These are phyloP conservation scores for Crypturellus tataupa DNA, from an alignment of 2,797 vertebrate species.

Conservation along the genomic window DNA sequence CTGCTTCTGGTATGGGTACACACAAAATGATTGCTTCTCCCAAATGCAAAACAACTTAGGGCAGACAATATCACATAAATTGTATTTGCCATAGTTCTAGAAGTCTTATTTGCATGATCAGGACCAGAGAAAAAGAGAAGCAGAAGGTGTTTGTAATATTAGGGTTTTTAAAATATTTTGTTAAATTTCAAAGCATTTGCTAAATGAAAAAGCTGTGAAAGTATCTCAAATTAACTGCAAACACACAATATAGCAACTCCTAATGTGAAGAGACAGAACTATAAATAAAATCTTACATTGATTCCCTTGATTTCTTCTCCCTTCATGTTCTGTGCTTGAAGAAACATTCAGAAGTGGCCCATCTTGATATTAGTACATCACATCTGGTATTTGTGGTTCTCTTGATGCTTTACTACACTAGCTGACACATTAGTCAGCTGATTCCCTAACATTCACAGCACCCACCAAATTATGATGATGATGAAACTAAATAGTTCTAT, in stretches of 20 bases:
- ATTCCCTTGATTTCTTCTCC: neutral
- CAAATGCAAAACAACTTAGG: neutral
- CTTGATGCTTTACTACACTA: neutral
- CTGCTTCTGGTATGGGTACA: neutral
- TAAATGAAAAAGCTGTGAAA: neutral
- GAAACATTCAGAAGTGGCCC: no score
- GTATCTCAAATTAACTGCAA: neutral
- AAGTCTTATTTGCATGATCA: neutral
- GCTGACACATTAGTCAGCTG: neutral
- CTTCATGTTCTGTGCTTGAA: neutral
- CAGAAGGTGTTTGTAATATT: neutral
- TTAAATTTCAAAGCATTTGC: neutral
- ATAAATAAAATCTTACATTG: neutral
- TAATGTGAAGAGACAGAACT: neutral
- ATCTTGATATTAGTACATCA: neutral
- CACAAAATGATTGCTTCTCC: neutral
- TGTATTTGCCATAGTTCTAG: neutral
- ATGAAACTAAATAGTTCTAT: neutral
- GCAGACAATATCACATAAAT: fast-evolving
- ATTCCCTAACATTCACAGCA: neutral
- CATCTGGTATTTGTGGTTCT: neutral
- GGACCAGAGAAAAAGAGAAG: neutral
- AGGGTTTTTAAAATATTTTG: neutral
- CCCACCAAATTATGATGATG: neutral
- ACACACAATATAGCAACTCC: neutral